Conservation (phyloP, 2,888 invertebrate genomes). For the Steinernema scapterisci region DNA sequence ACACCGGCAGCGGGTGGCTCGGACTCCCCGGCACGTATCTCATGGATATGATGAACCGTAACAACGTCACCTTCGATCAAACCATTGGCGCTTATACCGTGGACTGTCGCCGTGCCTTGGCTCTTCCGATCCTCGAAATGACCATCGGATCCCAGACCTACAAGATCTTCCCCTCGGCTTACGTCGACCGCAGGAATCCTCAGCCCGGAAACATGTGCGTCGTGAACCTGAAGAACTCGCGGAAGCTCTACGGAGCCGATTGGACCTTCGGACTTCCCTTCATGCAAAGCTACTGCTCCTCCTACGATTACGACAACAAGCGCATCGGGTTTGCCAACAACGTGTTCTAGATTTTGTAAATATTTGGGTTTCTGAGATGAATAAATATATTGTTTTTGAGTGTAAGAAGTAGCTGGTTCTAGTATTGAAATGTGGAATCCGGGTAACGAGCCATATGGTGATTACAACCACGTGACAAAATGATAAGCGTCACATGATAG, state of each 20-base stretch:
- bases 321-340: slow-evolving; percentile 7
- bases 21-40: neutral
- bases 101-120: neutral
- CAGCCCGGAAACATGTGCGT: neutral
- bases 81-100: neutral
- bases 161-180: neutral
- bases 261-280: slow-evolving; percentile 26
- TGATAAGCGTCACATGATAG: too few relatives aligned
- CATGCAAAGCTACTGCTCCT: slow-evolving; percentile 22
- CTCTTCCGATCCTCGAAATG: neutral
- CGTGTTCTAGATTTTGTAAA: neutral
- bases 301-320: slow-evolving; percentile 28
- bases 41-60: neutral
- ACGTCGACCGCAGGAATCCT: slow-evolving; percentile 4
- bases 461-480: too few relatives aligned
- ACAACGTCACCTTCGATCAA: neutral
- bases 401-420: too few relatives aligned
- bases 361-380: too few relatives aligned
- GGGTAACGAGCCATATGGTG: too few relatives aligned
- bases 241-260: neutral
- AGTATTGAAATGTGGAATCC: too few relatives aligned
- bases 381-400: too few relatives aligned
- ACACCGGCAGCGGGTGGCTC: slow-evolving; percentile 26
- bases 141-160: neutral
- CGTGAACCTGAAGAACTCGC: slow-evolving; percentile 20